These are phyloP conservation scores for Smittia sp. DNA, from an alignment of 2,888 invertebrate genomes.

Conservation along the genomic window DNA sequence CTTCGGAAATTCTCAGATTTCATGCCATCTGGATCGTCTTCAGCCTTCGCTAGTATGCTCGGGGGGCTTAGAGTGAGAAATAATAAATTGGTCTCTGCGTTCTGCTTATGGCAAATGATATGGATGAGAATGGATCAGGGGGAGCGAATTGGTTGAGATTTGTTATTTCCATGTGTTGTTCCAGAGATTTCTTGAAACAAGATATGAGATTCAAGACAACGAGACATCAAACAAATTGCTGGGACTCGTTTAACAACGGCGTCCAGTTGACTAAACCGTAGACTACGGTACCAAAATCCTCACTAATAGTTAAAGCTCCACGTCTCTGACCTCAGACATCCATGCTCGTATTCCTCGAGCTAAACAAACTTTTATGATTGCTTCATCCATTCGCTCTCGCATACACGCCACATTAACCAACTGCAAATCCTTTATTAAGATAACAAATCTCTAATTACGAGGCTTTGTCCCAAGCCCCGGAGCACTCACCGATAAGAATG, in stretches of 20 bases:
- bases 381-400: background rate
- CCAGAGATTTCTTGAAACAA: background rate
- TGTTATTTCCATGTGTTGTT: conserved; percentile 20
- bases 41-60: background rate
- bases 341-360: too few relatives aligned
- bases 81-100: conserved; percentile 14
- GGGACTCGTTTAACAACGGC: too few relatives aligned
- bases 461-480: background rate
- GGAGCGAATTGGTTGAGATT: background rate
- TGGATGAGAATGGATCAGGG: conserved; percentile 1
- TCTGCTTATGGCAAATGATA: conserved; percentile 25
- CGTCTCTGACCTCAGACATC: too few relatives aligned
- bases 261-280: too few relatives aligned
- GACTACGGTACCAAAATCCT: too few relatives aligned
- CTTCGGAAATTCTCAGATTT: background rate
- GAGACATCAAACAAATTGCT: too few relatives aligned
- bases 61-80: background rate
- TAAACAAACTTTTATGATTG: background rate
- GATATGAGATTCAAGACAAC: too few relatives aligned
- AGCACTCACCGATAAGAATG: conserved; percentile 63
- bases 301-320: too few relatives aligned
- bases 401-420: background rate
- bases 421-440: conserved; percentile 12
- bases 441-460: conserved; percentile 26
- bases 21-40: background rate